phyloP scores from a whole-genome alignment of 2,888 invertebrate genomes.

The Ashinkailepas kermadecensis region DNA sequence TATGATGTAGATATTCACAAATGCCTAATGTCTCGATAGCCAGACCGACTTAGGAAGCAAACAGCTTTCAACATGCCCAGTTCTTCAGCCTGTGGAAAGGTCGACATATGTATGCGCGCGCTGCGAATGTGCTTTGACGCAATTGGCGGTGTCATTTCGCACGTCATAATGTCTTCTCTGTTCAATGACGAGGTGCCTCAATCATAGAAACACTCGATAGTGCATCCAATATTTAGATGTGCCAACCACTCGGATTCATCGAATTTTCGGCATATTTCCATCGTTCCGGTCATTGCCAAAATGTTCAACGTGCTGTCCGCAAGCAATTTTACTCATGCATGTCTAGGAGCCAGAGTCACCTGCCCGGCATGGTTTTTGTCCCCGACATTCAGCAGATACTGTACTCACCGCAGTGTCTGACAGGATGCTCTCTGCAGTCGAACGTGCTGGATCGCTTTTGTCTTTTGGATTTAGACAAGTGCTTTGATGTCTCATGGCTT shows the following conservation, averaged over 20 bases:
- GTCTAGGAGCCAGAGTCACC: background rate
- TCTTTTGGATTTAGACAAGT: no score
- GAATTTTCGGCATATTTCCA: background rate
- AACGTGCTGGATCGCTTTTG: background rate
- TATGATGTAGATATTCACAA: no score
- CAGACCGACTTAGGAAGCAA: no score
- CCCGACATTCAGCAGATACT: background rate
- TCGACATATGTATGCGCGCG: no score
- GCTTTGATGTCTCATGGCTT: no score
- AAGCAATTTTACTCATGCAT: background rate
- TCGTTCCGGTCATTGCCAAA: background rate
- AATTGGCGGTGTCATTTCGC: background rate
- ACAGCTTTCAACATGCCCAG: no score
- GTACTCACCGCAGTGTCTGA: background rate
- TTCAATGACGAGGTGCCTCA: background rate
- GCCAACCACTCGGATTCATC: background rate
- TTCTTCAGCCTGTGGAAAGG: no score
- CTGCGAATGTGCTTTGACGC: no score
- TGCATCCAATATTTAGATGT: background rate
- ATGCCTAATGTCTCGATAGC: no score
- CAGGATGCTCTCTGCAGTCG: background rate
- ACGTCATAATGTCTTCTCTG: background rate
- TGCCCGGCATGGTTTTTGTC: background rate
- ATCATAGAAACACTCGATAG: background rate
- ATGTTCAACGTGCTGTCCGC: background rate